phyloP scores from a whole-genome alignment of 2,888 invertebrate species.

The Patella depressa region DNA sequence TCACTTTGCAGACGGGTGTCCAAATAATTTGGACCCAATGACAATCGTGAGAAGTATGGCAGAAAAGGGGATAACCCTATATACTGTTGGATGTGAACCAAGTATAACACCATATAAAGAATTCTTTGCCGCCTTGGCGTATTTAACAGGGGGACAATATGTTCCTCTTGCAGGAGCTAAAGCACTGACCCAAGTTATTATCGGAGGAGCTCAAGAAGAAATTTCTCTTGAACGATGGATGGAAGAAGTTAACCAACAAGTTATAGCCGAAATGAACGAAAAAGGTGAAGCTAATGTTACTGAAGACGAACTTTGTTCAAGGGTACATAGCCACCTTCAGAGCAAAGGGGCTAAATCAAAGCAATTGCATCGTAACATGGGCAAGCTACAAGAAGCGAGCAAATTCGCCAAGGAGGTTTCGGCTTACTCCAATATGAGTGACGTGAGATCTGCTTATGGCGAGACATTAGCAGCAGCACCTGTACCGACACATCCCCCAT shows the following conservation, averaged over 20 bases:
- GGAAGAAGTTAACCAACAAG: slow-evolving; percentile 57
- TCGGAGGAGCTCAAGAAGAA: slow-evolving; percentile 65
- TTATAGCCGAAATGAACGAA: slow-evolving; percentile 44
- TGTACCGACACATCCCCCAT: background rate
- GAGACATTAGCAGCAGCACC: slow-evolving; percentile 13
- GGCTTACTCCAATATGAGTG: slow-evolving; percentile 36
- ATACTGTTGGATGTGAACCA: slow-evolving; percentile 65
- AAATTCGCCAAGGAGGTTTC: slow-evolving; percentile 35
- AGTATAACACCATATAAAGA: slow-evolving; percentile 56
- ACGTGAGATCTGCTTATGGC: slow-evolving; percentile 31
- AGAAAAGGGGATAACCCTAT: slow-evolving; percentile 62
- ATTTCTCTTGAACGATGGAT: slow-evolving; percentile 63
- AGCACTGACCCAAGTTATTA: slow-evolving; percentile 58
- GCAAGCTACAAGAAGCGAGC: slow-evolving; percentile 31
- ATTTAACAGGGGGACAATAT: slow-evolving; percentile 65
- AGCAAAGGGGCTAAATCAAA: slow-evolving; percentile 40
- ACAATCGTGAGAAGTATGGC: slow-evolving; percentile 52
- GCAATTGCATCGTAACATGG: slow-evolving; percentile 42
- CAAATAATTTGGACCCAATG: slow-evolving; percentile 63
- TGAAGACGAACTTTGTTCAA: slow-evolving; percentile 40
- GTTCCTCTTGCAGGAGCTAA: slow-evolving; percentile 60
- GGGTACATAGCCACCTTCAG: slow-evolving; percentile 38
- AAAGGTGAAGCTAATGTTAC: slow-evolving; percentile 43
- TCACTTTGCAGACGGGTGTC: slow-evolving; percentile 62
- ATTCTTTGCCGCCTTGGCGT: slow-evolving; percentile 62